Evolutionary conservation across 2,113 vertebrate species (phyloP).

Genomic region (Actinemys pallida): DNA sequence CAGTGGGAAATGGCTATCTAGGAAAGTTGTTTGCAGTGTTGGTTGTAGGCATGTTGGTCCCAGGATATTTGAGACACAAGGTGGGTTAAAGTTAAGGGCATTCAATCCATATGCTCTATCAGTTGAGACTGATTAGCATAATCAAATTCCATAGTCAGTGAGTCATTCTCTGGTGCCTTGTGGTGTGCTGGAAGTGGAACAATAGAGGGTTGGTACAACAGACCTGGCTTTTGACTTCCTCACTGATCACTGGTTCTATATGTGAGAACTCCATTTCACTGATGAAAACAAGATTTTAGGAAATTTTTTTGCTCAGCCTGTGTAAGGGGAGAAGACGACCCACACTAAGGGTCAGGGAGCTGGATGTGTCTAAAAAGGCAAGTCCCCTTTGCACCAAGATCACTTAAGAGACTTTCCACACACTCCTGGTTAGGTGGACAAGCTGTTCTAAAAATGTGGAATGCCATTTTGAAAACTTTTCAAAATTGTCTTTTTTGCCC

Average conservation of each 20-base stretch:
- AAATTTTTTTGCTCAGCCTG: neutral
- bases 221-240: neutral
- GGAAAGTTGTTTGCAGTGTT: neutral
- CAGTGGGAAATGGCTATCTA: neutral
- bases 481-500: neutral
- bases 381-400: neutral
- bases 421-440: neutral
- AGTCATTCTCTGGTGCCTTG: neutral
- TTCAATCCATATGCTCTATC: neutral
- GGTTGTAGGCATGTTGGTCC: neutral
- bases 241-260: neutral
- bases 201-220: neutral
- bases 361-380: neutral
- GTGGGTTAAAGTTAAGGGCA: neutral
- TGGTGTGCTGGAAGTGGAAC: neutral
- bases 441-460: neutral
- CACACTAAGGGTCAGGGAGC: neutral
- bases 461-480: neutral
- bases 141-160: neutral
- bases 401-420: neutral
- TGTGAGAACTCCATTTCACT: neutral
- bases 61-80: neutral
- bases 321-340: neutral
- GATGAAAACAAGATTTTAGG: neutral
- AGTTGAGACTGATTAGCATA: neutral